Evolutionary conservation across 2,888 invertebrate genomes (phyloP).

Genomic region (Itoplectis maculator): DNA sequence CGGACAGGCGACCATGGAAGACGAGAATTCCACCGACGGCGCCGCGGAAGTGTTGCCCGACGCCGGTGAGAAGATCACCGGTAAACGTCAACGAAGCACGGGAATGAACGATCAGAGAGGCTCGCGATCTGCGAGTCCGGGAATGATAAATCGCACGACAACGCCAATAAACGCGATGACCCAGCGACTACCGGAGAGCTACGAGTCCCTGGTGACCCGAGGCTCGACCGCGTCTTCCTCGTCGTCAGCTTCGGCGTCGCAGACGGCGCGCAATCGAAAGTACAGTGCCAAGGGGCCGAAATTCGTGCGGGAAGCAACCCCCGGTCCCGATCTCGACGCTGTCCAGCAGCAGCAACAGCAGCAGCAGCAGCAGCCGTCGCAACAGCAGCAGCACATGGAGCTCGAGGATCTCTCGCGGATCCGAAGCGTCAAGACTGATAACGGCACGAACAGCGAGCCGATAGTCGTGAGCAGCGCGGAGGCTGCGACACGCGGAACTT

Average conservation of each 20-base stretch:
- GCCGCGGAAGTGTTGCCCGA: neutral
- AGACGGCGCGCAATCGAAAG: constrained; percentile 72
- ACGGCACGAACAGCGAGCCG: neutral
- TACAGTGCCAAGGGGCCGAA: constrained; percentile 77
- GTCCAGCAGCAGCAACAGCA: constrained; percentile 42
- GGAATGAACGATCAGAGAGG: constrained; percentile 45
- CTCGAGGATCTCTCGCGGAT: constrained; percentile 19
- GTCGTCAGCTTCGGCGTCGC: constrained; percentile 6
- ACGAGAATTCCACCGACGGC: neutral
- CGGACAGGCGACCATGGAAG: constrained; percentile 24
- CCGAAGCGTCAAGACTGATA: constrained; percentile 2
- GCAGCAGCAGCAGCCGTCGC: constrained; percentile 34
- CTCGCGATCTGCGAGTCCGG: constrained; percentile 68
- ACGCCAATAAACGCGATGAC: constrained; percentile 71
- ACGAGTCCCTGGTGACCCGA: constrained; percentile 71
- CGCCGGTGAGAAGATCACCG: neutral
- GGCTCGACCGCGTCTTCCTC: constrained; percentile 22
- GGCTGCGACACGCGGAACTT: neutral
- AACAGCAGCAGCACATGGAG: constrained; percentile 40
- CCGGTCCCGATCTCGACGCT: constrained; percentile 76
- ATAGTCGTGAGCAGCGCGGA: constrained; percentile 8
- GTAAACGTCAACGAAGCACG: constrained; percentile 38
- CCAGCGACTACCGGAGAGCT: constrained; percentile 73
- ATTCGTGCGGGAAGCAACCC: constrained; percentile 79
- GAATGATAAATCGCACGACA: constrained; percentile 68